Conservation (phyloP, 2,113 vertebrate species). For the Nycticorax nycticorax region DNA sequence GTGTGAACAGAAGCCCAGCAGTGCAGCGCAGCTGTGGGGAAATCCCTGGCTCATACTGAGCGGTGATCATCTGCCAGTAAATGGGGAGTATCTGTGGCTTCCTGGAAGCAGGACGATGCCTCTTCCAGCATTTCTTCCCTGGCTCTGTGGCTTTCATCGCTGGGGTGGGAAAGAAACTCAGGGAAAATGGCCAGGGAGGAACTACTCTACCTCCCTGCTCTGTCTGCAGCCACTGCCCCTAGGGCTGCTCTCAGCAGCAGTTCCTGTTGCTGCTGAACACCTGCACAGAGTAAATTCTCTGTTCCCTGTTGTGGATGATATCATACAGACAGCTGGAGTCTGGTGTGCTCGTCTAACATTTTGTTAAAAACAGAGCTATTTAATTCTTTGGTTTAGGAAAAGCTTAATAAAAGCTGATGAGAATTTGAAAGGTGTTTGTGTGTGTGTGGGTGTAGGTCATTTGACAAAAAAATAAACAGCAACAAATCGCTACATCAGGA, state of each 20-base stretch:
- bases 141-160: background rate
- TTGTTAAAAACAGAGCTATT: background rate
- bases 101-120: background rate
- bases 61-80: background rate
- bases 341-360: background rate
- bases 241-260: background rate
- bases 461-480: background rate
- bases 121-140: background rate
- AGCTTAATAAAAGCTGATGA: background rate
- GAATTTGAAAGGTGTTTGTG: background rate
- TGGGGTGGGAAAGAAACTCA: background rate
- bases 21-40: conserved; percentile 26
- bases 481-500: background rate
- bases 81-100: background rate
- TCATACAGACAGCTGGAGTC: background rate
- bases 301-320: background rate
- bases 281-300: background rate
- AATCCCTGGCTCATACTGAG: background rate
- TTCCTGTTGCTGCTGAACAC: background rate
- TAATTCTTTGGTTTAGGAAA: background rate
- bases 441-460: background rate
- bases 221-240: background rate
- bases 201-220: background rate
- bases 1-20: conserved; percentile 25
- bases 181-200: background rate